Percentiles rank a stretch among this genome's conserved stretches.
Conservation (phyloP, 2,113 vertebrate genomes). For the Pantherophis guttatus region DNA sequence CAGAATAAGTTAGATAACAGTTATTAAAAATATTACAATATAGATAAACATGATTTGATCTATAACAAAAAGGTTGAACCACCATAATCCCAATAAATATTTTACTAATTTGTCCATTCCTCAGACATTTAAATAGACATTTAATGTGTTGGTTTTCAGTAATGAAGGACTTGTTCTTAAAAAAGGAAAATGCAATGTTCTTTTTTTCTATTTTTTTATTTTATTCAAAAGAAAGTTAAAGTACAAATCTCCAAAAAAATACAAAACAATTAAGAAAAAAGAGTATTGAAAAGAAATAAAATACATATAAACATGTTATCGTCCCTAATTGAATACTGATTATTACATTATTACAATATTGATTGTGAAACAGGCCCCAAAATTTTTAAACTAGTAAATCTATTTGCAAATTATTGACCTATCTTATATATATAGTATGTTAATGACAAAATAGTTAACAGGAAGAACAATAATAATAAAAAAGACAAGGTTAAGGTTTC, state of each 20-base stretch:
- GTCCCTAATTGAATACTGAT: neutral
- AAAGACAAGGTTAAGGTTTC: neutral
- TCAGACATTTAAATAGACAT: neutral
- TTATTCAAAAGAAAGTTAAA: neutral
- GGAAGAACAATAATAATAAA: no score
- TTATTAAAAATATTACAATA: neutral
- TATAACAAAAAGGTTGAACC: neutral
- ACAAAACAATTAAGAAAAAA: neutral
- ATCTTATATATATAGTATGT: no score
- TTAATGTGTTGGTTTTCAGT: neutral
- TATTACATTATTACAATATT: neutral
- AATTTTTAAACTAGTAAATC: neutral
- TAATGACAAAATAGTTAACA: no score
- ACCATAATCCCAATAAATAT: neutral
- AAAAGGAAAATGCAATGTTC: neutral
- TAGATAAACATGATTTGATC: neutral
- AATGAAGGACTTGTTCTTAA: neutral
- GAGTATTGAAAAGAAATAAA: neutral
- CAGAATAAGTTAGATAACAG: neutral
- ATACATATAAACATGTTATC: neutral
- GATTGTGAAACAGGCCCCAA: neutral
- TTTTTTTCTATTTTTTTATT: neutral
- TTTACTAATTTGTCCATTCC: neutral
- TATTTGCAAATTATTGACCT: constrained; percentile 2
- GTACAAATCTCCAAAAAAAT: neutral